A percentile compares a stretch with the other conserved stretches of the same genome.
Evolutionary conservation across 2,888 invertebrate genomes (phyloP).

Genomic region (Anaspis maculata): DNA sequence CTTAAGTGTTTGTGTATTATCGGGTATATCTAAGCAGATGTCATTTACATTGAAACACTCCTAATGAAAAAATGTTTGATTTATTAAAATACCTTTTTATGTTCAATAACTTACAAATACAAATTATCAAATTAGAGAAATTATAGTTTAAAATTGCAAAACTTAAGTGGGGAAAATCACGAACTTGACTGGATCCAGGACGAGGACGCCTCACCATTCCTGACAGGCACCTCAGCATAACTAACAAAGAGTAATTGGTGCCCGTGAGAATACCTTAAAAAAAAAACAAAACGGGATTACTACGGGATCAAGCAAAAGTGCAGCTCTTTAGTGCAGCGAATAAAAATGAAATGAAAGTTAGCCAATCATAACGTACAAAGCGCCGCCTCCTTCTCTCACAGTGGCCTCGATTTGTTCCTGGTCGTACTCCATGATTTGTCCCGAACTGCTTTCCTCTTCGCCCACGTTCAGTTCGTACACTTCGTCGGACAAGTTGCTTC

Average conservation of each 20-base stretch:
- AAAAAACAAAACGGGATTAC: constrained; percentile 15
- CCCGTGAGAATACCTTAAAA: constrained; percentile 34
- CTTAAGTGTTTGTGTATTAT: too few species aligned
- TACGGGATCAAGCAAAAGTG: constrained; percentile 1
- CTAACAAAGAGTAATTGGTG: constrained; percentile 36
- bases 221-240: constrained; percentile 30
- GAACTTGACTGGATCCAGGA: constrained; percentile 30
- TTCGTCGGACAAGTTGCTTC: constrained; percentile 20
- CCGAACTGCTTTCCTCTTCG: constrained; percentile 32
- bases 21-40: too few species aligned
- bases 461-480: constrained; percentile 23
- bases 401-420: constrained; percentile 23
- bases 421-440: constrained; percentile 35
- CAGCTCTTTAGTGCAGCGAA: not conserved
- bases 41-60: too few species aligned
- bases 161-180: constrained; percentile 12
- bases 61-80: too few species aligned
- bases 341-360: constrained; percentile 7
- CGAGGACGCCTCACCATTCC: constrained; percentile 25
- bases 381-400: constrained; percentile 17
- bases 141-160: constrained; percentile 1
- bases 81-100: too few species aligned
- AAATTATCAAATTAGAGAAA: too few species aligned
- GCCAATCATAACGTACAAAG: constrained; percentile 23
- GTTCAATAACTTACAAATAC: too few species aligned